Evolutionary conservation across 1,140 invertebrate genomes (phyloP).

Genomic region (Macrotrachela quadricornifera): DNA sequence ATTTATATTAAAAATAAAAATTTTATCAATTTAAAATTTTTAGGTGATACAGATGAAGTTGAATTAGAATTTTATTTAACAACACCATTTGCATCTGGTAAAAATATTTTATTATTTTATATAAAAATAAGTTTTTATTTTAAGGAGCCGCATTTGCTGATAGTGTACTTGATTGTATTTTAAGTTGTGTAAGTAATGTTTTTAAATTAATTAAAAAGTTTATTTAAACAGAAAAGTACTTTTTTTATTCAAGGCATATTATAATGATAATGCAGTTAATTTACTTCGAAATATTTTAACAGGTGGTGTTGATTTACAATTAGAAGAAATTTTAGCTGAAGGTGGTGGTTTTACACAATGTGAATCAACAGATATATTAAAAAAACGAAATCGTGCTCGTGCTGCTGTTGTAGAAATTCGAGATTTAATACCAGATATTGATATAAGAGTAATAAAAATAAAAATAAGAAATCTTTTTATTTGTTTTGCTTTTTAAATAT

Average conservation of each 20-base stretch:
- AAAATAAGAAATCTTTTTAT: too few relatives aligned
- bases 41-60: constrained; percentile 97
- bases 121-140: too few relatives aligned
- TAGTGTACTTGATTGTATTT: constrained; percentile 93
- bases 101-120: too few relatives aligned
- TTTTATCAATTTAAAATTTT: too few relatives aligned
- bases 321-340: constrained; percentile 19
- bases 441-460: constrained; percentile 1
- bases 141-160: constrained; percentile 69
- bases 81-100: constrained; percentile 97
- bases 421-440: constrained; percentile 1
- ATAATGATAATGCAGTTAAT: constrained; percentile 14
- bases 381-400: constrained; percentile 8
- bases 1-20: too few relatives aligned
- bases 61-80: constrained; percentile 97
- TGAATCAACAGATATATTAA: background rate
- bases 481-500: too few relatives aligned
- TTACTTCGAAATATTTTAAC: constrained; percentile 16
- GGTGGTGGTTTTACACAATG: constrained; percentile 10
- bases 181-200: constrained; percentile 70
- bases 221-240: too few relatives aligned
- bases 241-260: constrained; percentile 9
- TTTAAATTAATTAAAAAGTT: too few relatives aligned
- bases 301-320: constrained; percentile 15
- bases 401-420: background rate